phyloP scores from a whole-genome alignment of 1,140 invertebrate species.

The Drosophila takahashii region DNA sequence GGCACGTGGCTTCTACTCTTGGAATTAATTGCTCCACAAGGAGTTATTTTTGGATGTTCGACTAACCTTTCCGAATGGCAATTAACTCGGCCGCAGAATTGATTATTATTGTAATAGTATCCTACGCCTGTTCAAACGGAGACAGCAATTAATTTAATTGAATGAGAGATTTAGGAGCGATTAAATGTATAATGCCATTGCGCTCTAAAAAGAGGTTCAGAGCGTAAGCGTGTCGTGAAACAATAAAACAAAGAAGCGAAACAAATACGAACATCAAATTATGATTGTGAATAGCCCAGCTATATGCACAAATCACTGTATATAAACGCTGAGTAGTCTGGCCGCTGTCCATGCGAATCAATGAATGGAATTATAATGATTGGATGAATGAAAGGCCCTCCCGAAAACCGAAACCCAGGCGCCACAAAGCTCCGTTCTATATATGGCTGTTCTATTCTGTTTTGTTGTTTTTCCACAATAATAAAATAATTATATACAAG shows the following conservation, averaged over 20 bases:
- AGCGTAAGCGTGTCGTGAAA: neutral
- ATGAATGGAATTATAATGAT: slow-evolving; percentile 68
- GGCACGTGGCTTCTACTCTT: slow-evolving; percentile 16
- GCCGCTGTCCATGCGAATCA: slow-evolving; percentile 56
- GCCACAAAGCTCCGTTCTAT: slow-evolving; percentile 52
- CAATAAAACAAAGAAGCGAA: slow-evolving; percentile 46
- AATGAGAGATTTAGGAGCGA: slow-evolving; percentile 67
- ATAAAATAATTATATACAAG: slow-evolving; percentile 47
- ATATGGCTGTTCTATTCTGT: neutral
- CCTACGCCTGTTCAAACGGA: slow-evolving; percentile 40
- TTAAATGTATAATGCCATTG: slow-evolving; percentile 40
- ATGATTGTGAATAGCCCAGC: slow-evolving; percentile 17
- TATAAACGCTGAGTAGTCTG: slow-evolving; percentile 5
- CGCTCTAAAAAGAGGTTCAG: neutral
- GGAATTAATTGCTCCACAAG: slow-evolving; percentile 18
- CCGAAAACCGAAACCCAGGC: slow-evolving; percentile 23
- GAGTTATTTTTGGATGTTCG: slow-evolving; percentile 27
- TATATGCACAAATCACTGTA: slow-evolving; percentile 2
- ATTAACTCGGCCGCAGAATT: slow-evolving; percentile 39
- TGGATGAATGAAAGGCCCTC: slow-evolving; percentile 48
- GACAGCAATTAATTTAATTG: slow-evolving; percentile 73
- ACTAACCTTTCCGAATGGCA: slow-evolving; percentile 21
- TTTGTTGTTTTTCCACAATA: slow-evolving; percentile 22
- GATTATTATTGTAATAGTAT: slow-evolving; percentile 39
- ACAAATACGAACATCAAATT: slow-evolving; percentile 41